Percentiles rank a stretch among this genome's conserved stretches.
These are phyloP conservation scores for Sesamia nonagrioides DNA, from an alignment of 1,140 invertebrate species.

Conservation along the genomic window DNA sequence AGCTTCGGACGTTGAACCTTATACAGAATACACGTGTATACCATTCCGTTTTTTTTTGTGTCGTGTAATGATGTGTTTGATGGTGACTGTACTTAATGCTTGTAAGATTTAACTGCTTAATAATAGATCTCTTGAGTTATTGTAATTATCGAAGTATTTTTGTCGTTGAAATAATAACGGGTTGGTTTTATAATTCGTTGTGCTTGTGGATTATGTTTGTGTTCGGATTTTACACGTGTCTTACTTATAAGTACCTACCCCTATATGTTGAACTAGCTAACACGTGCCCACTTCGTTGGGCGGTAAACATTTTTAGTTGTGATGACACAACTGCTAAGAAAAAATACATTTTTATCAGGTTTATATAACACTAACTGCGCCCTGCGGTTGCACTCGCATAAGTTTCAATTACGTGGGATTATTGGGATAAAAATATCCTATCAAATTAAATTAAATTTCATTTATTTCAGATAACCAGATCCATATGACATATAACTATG, in stretches of 20 bases:
- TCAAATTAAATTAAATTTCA: no score
- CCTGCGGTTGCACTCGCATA: no score
- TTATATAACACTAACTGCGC: no score
- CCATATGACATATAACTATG: no score
- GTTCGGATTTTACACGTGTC: background rate
- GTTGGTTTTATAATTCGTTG: background rate
- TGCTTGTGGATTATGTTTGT: constrained; percentile 2
- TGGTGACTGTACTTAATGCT: constrained; percentile 26
- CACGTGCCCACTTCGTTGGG: no score
- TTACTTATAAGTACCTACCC: background rate
- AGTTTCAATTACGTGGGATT: no score
- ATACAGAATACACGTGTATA: constrained; percentile 62
- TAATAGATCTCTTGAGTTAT: constrained; percentile 37
- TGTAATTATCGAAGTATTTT: constrained; percentile 19
- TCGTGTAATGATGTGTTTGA: constrained; percentile 37
- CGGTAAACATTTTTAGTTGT: no score
- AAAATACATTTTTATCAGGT: no score
- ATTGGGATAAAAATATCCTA: no score
- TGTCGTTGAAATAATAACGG: constrained; percentile 16
- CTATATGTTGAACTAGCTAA: background rate
- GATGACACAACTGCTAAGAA: no score
- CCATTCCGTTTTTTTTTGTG: constrained; percentile 54
- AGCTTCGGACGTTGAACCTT: constrained; percentile 69
- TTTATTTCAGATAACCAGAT: no score
- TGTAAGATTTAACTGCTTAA: constrained; percentile 16